Base-by-base conservation (phyloP, 2,113 vertebrate species). In the Pluvialis apricaria region DNA sequence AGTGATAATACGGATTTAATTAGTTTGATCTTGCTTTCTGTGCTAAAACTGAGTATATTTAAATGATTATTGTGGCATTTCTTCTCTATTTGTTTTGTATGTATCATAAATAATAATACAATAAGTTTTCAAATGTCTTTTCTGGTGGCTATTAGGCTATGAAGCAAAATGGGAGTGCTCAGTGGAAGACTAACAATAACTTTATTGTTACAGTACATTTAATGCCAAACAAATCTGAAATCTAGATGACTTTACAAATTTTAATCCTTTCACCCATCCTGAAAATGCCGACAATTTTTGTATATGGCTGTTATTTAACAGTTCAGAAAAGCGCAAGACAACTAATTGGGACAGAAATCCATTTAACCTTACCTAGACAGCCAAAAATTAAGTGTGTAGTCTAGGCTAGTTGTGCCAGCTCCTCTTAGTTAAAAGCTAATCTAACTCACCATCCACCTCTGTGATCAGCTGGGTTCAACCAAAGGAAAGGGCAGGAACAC, bases 71-170 rank as follows among this genome's bases (percentile, higher is more conserved):
- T 91, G 91, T 85, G 70, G 26, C 49, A 79, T 94, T 96, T 96
- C 49, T 95, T 91, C 89, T 65, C 81, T 79, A 55, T 94, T 96
- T 87, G 65, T 40, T 93, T 94, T 96, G 52, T 42, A 86, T 75
- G 81, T 87, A 76, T 91, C 91, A 91, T 94, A 97, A 95, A 97
- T 96, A 96, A 96, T 65, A 94, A 77, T 20, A 94, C 88, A 89
- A 87, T 97, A 87, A 87, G 77, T 89, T 94, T 96, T 87, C 78
- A 94, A 57, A 96, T 80, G 80, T 77, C 62, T 91, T 72, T 96
- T 87, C 92, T 91, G 77, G 60, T 89, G 82, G 73, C 52, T 92
- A 25, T 91, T 91, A 93, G 78, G 34, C 78, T 95, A 40, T 54
- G 77, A 91, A 92, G 94, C 58, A 94, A 94, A 96, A 92, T 82